These are phyloP conservation scores for Calameuta filiformis DNA, from an alignment of 2,888 invertebrate genomes.

Conservation along the genomic window DNA sequence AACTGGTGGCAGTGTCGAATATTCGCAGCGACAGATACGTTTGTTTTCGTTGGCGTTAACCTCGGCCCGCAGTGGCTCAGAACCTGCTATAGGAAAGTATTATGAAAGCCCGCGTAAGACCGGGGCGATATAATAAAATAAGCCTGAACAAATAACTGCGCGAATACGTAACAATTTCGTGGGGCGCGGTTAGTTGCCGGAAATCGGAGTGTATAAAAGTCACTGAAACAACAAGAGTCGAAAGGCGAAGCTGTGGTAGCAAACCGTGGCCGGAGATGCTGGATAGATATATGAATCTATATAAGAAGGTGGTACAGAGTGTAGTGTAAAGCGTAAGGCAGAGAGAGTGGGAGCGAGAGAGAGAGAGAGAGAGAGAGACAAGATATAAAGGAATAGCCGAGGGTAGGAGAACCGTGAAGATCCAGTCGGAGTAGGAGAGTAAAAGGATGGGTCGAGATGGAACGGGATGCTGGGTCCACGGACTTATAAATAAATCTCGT, in stretches of 20 bases:
- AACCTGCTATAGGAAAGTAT: neutral
- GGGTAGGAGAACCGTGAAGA: conserved; percentile 23
- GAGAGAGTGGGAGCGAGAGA: conserved; percentile 2
- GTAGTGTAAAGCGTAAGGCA: conserved; percentile 10
- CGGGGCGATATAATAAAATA: neutral
- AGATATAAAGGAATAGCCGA: conserved; percentile 25
- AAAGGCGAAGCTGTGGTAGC: neutral
- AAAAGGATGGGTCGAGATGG: conserved; percentile 10
- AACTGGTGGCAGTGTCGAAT: neutral
- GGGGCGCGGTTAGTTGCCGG: neutral
- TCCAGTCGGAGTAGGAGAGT: conserved; percentile 17
- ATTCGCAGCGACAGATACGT: neutral
- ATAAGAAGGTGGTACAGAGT: neutral
- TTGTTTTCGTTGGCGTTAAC: neutral
- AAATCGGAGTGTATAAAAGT: conserved; percentile 8
- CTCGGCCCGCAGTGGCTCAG: neutral
- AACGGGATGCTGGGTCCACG: conserved; percentile 38
- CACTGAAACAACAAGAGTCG: conserved; percentile 2
- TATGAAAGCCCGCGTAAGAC: neutral
- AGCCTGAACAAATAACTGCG: neutral
- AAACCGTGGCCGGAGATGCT: neutral
- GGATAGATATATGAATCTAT: neutral
- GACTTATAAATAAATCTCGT: conserved; percentile 66
- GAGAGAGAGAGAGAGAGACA: conserved; percentile 22
- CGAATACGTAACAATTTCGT: neutral